These are phyloP conservation scores for Cyaniris semiargus DNA, from an alignment of 2,888 invertebrate genomes.

Conservation along the genomic window DNA sequence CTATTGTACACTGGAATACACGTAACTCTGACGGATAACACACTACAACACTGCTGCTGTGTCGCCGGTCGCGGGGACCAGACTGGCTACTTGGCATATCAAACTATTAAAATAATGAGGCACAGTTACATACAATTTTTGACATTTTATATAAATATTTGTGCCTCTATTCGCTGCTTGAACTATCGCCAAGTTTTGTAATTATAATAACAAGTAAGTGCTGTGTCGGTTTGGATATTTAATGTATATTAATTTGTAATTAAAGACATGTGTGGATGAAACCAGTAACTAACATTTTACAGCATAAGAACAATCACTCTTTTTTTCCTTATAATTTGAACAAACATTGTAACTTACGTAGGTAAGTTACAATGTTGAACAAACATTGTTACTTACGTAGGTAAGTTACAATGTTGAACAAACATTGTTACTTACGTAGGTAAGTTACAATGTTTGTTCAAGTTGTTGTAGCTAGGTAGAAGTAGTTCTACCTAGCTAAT, in stretches of 20 bases:
- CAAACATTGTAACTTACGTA: too few species aligned
- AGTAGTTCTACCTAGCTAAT: too few species aligned
- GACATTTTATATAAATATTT: background rate
- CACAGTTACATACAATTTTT: background rate
- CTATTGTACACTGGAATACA: constrained; percentile 50
- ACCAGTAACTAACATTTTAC: too few species aligned
- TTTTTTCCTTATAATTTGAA: too few species aligned
- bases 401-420: too few species aligned
- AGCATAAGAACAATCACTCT: too few species aligned
- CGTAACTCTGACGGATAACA: constrained; percentile 57
- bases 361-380: too few species aligned
- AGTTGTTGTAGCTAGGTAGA: too few species aligned
- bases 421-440: too few species aligned
- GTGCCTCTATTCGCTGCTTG: background rate
- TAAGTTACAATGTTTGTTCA: too few species aligned
- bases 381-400: too few species aligned
- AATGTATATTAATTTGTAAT: constrained; percentile 42
- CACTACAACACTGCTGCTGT: constrained; percentile 66
- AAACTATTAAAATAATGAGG: background rate
- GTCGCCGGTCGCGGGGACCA: constrained; percentile 58
- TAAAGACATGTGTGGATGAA: too few species aligned
- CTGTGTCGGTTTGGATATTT: constrained; percentile 31
- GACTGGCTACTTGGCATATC: background rate
- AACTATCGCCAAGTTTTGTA: background rate
- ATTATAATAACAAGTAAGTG: background rate